These are phyloP conservation scores for Pseudochirops cupreus DNA, from an alignment of 2,797 vertebrate genomes.

Conservation along the genomic window DNA sequence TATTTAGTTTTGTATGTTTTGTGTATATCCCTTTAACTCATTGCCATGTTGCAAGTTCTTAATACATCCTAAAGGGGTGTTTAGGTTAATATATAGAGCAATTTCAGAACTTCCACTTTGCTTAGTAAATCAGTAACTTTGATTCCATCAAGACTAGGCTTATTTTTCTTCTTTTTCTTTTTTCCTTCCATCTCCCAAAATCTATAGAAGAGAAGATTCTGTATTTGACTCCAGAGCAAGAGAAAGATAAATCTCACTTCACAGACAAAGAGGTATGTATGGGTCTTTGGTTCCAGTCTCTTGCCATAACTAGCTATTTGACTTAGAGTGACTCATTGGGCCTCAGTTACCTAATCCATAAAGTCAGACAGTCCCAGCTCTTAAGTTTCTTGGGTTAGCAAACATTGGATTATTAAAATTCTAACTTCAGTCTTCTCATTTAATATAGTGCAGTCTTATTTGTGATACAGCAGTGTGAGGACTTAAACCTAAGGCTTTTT, in stretches of 20 bases:
- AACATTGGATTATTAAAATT: neutral
- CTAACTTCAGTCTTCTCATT: neutral
- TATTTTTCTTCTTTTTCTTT: neutral
- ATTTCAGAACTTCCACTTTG: constrained; percentile 8
- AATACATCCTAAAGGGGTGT: neutral
- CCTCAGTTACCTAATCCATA: neutral
- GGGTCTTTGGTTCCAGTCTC: neutral
- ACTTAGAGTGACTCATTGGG: neutral
- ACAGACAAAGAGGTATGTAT: constrained; percentile 97
- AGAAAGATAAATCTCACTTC: constrained; percentile 99
- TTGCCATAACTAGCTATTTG: neutral
- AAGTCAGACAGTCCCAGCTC: neutral
- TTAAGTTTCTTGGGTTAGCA: neutral
- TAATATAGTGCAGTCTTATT: neutral
- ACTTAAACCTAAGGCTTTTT: neutral
- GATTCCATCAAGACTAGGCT: neutral
- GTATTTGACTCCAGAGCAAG: constrained; percentile 98
- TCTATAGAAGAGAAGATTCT: constrained; percentile 96
- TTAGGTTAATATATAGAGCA: constrained; percentile 33
- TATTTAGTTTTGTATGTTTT: neutral
- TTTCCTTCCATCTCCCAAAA: neutral
- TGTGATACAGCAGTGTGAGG: neutral
- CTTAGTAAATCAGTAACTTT: neutral
- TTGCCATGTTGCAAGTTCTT: neutral
- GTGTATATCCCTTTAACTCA: neutral